Conservation (phyloP, 2,888 invertebrate genomes). For the Cremastinae sp. region DNA sequence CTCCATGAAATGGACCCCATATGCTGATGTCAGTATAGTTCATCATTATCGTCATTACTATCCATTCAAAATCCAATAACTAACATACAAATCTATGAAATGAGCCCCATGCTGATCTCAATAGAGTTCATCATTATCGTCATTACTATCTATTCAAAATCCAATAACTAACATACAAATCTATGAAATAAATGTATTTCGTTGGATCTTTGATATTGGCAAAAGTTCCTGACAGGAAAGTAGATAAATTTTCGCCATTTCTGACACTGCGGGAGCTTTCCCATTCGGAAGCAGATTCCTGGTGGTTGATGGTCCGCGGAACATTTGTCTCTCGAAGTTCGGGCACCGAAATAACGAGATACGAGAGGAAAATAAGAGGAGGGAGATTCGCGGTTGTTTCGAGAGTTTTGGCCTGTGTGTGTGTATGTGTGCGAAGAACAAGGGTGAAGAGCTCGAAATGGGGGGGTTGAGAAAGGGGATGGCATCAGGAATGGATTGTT, state of each 20-base stretch:
- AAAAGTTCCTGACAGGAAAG: constrained; percentile 13
- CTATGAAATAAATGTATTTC: too few species aligned
- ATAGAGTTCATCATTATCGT: too few species aligned
- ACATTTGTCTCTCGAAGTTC: constrained; percentile 60
- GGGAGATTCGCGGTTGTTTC: constrained; percentile 29
- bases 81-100: too few species aligned
- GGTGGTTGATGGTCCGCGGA: constrained; percentile 42
- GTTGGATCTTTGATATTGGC: too few species aligned
- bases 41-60: too few species aligned
- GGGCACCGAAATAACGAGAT: constrained; percentile 67
- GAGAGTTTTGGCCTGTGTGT: constrained; percentile 48
- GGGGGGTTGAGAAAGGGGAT: background rate
- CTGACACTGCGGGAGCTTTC: background rate
- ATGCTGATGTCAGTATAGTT: too few species aligned
- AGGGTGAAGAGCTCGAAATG: constrained; percentile 42
- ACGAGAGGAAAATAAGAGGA: constrained; percentile 23
- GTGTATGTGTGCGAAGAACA: constrained; percentile 54
- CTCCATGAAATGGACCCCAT: too few species aligned
- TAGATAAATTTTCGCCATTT: constrained; percentile 20
- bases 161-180: too few species aligned
- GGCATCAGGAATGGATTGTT: too few species aligned
- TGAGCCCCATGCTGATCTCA: too few species aligned
- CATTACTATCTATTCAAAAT: too few species aligned
- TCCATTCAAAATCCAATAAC: too few species aligned
- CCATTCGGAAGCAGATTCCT: constrained; percentile 33